A percentile compares a stretch with the other conserved stretches of the same genome.
These are phyloP conservation scores for Gallirallus australis DNA, from an alignment of 2,797 vertebrate species.

Conservation along the genomic window DNA sequence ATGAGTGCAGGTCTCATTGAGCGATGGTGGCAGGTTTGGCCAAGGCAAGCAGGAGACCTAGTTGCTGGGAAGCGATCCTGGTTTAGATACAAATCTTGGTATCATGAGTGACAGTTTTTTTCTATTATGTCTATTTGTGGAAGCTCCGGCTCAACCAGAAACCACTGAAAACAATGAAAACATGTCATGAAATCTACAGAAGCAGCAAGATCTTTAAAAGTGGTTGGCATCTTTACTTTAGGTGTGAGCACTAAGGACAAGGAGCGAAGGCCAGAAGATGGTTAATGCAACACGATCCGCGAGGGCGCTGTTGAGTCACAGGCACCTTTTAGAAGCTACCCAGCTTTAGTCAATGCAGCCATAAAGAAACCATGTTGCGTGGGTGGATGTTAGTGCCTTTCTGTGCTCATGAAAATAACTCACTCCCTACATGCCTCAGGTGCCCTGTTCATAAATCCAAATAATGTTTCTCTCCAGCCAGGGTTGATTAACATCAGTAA, in stretches of 20 bases:
- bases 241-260: not conserved
- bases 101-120: not conserved
- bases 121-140: not conserved
- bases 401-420: not conserved
- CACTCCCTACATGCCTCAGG: not conserved
- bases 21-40: not conserved
- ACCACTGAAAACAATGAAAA: not conserved
- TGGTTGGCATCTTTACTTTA: not conserved
- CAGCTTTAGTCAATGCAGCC: not conserved
- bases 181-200: not conserved
- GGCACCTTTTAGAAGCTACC: not conserved
- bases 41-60: not conserved
- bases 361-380: not conserved
- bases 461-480: not conserved
- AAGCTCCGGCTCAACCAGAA: not conserved
- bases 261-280: not conserved
- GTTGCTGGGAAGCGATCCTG: not conserved
- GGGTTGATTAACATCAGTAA: not conserved
- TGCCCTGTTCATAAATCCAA: not conserved
- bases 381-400: not conserved
- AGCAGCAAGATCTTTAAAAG: not conserved
- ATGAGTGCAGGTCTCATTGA: fast-evolving
- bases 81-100: not conserved
- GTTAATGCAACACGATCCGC: not conserved
- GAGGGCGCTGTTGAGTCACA: not conserved